A percentile compares a stretch with the other conserved stretches of the same genome.
These are phyloP conservation scores for Chelonus formosanus DNA, from an alignment of 2,888 invertebrate genomes.

Conservation along the genomic window DNA sequence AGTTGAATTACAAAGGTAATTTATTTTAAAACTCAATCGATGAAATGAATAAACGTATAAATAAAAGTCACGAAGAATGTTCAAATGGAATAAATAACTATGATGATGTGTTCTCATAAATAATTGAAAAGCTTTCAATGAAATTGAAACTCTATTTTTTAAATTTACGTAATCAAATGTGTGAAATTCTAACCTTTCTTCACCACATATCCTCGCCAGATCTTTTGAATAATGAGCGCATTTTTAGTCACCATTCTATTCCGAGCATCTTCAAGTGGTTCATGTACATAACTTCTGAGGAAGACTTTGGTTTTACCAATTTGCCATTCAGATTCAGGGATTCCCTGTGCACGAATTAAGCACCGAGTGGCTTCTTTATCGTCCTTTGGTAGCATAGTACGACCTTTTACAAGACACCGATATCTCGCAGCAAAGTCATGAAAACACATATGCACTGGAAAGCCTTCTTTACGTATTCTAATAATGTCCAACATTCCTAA, in stretches of 20 bases:
- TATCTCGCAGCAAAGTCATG: constrained; percentile 80
- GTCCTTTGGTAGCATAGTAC: constrained; percentile 56
- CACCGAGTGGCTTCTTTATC: constrained; percentile 64
- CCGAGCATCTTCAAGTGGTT: constrained; percentile 83
- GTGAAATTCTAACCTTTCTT: constrained; percentile 66
- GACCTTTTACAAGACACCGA: constrained; percentile 71
- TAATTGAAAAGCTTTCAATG: no score
- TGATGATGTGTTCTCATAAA: no score
- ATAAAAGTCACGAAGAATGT: no score
- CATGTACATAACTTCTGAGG: constrained; percentile 81
- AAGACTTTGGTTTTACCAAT: constrained; percentile 88
- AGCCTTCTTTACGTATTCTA: constrained; percentile 88
- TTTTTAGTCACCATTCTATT: constrained; percentile 75
- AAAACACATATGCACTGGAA: constrained; percentile 84
- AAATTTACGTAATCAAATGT: no score
- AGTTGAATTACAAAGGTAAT: no score
- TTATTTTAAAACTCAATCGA: no score
- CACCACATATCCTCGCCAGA: constrained; percentile 74
- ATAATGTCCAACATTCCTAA: constrained; percentile 94
- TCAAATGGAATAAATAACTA: no score
- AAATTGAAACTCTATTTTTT: no score
- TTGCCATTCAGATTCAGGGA: constrained; percentile 85
- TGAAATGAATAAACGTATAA: no score
- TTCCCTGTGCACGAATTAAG: constrained; percentile 72
- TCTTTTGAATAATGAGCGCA: constrained; percentile 79